Evolutionary conservation across 2,797 vertebrate genomes (phyloP).

Genomic region (Vultur gryphus): DNA sequence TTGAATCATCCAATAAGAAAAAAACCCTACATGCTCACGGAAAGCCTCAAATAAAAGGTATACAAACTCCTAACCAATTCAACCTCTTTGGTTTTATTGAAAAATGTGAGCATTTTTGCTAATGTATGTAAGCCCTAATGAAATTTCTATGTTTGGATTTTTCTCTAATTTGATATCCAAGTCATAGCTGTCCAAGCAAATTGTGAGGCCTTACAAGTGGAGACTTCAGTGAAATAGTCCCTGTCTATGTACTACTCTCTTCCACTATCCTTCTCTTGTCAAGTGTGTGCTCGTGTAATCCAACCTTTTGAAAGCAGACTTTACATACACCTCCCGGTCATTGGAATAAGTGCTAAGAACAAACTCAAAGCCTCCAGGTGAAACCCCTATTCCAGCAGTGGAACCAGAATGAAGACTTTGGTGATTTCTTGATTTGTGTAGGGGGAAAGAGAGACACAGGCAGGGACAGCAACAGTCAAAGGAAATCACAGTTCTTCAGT

Average conservation of each 20-base stretch:
- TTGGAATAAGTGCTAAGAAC: background rate
- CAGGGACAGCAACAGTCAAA: background rate
- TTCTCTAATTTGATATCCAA: background rate
- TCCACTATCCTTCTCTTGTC: background rate
- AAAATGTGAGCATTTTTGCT: background rate
- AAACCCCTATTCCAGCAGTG: background rate
- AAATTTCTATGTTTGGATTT: background rate
- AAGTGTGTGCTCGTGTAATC: background rate
- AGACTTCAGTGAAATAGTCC: background rate
- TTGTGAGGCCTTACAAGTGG: background rate
- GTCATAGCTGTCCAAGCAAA: background rate
- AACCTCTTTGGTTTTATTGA: background rate
- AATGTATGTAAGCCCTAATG: background rate
- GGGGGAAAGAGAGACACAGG: background rate
- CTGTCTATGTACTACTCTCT: background rate
- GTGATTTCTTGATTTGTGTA: background rate
- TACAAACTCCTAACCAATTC: background rate
- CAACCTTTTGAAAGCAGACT: background rate
- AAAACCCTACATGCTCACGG: fast-evolving
- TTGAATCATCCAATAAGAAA: background rate
- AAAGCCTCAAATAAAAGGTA: background rate
- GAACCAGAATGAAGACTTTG: background rate
- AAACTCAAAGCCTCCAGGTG: background rate
- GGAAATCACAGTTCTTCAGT: background rate
- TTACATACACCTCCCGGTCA: fast-evolving